phyloP scores from a whole-genome alignment of 2,797 vertebrate species.

The Erpetoichthys calabaricus region DNA sequence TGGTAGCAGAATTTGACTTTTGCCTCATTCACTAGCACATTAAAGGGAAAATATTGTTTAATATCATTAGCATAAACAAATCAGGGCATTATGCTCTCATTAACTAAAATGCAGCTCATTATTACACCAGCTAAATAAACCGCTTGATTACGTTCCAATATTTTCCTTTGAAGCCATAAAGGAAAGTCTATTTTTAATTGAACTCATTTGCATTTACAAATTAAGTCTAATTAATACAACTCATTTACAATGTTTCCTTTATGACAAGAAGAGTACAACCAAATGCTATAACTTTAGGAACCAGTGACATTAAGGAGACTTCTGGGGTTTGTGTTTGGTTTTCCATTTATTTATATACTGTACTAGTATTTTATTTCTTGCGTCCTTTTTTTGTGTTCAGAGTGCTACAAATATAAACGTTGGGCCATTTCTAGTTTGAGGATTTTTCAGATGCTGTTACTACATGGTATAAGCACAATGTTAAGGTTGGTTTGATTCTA shows the following conservation, averaged over 20 bases:
- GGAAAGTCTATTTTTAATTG: constrained; percentile 57
- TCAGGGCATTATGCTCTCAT: constrained; percentile 56
- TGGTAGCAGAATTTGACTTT: too few species aligned
- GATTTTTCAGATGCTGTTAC: too few species aligned
- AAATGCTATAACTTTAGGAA: constrained; percentile 8
- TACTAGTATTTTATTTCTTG: too few species aligned
- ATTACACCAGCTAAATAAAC: constrained; percentile 57
- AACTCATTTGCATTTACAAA: constrained; percentile 62
- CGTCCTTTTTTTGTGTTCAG: too few species aligned
- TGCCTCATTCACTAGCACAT: constrained; percentile 1
- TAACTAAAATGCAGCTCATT: constrained; percentile 56
- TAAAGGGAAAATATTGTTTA: constrained; percentile 56
- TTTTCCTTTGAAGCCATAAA: constrained; percentile 46
- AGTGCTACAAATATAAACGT: too few species aligned
- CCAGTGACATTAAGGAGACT: not conserved
- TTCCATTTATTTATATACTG: too few species aligned
- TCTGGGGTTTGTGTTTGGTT: not conserved
- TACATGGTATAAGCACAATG: too few species aligned
- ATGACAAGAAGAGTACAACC: constrained; percentile 24
- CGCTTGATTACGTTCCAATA: constrained; percentile 47
- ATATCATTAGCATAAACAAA: constrained; percentile 68
- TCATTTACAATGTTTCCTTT: constrained; percentile 36
- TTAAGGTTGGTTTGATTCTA: too few species aligned
- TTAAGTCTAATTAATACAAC: constrained; percentile 57
- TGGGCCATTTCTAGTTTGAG: too few species aligned